Evolutionary conservation across 2,888 invertebrate species (phyloP), one percentile per base, ranked within the genome.

Genomic region (Caenorhabditis wallacei): DNA sequence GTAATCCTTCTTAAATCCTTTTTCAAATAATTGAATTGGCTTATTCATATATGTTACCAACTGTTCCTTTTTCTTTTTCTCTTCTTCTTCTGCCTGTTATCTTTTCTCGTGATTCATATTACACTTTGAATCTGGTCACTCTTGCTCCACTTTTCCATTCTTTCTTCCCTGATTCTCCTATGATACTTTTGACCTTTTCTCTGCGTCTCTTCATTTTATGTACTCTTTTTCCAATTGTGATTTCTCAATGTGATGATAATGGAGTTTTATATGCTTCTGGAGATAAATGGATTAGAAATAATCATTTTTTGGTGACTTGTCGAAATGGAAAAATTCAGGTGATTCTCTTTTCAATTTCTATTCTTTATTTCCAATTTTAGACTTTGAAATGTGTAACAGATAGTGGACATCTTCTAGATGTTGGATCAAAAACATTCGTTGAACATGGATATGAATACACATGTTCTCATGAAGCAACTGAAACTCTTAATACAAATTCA

Each of bases 301-400:
- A 82, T 30, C 84, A 85, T 37, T 87, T 87, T 66, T 61, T 84
- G 56, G 87, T 87, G 3, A 80, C 82, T 1, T 87, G 87, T 80
- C n/a, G 59, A 1, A 46, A 68, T 40, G 84, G 82, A 0, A 76
- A 82, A 13, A 84, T 84, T 54, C 78, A 87, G 81, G 87, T 66
- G 18, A 22, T n/a, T 30, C 20, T 16, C 24, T 53, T 53, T 16
- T 43, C 5, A 18, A 48, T 7, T 18, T 13, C 18, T 3, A 18
- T 11, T 43, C 13, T 35, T 35, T 35, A 35, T 35, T 7, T 35
- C 10, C 35, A 7, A n/a, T 78, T 85, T 30, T 66, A 89, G 89
- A 88, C 88, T n/a, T 40, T 88, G 13, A 90, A 90, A 76, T 90
- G 90, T 59, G 82, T 90, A 0, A 90, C 90, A 0, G 87, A 85